Percentiles rank a stretch among this genome's conserved stretches.
phyloP scores from a whole-genome alignment of 92 coral and sea anemone genomes.

The Muricea muricata region DNA sequence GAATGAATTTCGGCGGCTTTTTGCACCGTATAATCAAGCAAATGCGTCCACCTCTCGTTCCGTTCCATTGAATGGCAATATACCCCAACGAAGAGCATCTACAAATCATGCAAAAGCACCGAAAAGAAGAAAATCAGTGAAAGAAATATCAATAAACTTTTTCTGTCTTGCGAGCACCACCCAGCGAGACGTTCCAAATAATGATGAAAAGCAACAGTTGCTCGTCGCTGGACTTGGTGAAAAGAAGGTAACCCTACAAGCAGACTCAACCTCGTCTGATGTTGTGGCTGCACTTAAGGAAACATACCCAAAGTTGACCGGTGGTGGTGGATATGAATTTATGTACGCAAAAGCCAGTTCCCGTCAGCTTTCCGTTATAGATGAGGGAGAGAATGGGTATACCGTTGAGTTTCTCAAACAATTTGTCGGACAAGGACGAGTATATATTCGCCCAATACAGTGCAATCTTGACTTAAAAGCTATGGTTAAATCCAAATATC shows the following conservation, averaged over 20 bases:
- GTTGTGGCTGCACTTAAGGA: slow-evolving; percentile 26
- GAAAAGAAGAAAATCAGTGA: slow-evolving; percentile 10
- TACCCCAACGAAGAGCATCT: neutral
- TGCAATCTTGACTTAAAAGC: slow-evolving; percentile 3
- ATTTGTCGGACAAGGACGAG: slow-evolving; percentile 26
- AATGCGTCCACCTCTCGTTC: slow-evolving; percentile 6
- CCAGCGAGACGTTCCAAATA: slow-evolving; percentile 20
- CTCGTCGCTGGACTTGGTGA: slow-evolving; percentile 33
- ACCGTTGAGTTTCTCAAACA: slow-evolving; percentile 19
- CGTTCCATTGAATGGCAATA: neutral
- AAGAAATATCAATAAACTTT: slow-evolving; percentile 4
- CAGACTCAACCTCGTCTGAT: slow-evolving; percentile 24
- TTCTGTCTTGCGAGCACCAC: slow-evolving; percentile 34
- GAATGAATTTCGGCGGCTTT: slow-evolving; percentile 29
- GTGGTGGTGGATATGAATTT: slow-evolving; percentile 23
- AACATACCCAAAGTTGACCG: slow-evolving; percentile 21
- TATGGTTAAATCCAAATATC: neutral
- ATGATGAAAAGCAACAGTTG: slow-evolving; percentile 49
- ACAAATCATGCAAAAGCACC: neutral
- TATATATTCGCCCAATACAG: slow-evolving; percentile 27
- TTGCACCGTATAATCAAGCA: slow-evolving; percentile 17
- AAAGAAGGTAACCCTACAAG: slow-evolving; percentile 19
- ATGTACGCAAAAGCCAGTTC: slow-evolving; percentile 28
- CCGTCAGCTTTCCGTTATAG: slow-evolving; percentile 23
- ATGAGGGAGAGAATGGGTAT: slow-evolving; percentile 27